These are phyloP conservation scores for Aphrophora alni DNA, from an alignment of 2,888 invertebrate genomes.

Conservation along the genomic window DNA sequence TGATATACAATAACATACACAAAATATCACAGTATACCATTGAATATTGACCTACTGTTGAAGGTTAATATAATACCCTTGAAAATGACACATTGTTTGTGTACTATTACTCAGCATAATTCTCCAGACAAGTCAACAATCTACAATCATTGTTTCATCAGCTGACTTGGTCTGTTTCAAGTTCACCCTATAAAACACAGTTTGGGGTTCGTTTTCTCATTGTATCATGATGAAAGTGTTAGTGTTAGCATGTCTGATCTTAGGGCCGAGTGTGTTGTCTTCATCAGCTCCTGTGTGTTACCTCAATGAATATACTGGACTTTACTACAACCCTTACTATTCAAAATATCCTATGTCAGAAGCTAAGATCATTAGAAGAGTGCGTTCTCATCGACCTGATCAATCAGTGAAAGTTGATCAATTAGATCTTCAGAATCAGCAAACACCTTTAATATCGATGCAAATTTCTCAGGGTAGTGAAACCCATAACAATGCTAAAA, in stretches of 20 bases:
- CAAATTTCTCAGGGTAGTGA: background rate
- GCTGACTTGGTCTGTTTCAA: background rate
- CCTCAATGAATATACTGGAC: background rate
- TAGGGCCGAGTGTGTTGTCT: background rate
- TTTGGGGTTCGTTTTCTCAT: background rate
- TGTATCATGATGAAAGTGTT: background rate
- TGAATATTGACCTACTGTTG: background rate
- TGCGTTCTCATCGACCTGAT: background rate
- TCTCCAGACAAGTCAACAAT: background rate
- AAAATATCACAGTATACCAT: background rate
- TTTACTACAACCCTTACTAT: background rate
- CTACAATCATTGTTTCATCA: background rate
- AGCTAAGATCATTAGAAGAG: background rate
- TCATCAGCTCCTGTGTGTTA: background rate
- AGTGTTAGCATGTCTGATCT: background rate
- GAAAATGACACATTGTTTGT: background rate
- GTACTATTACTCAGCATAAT: background rate
- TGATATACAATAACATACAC: no score
- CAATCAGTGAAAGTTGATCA: background rate
- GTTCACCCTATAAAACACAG: background rate
- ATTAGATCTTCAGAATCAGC: background rate
- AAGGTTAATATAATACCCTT: background rate
- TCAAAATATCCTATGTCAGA: background rate
- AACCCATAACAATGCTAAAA: background rate
- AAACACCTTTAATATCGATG: background rate